These are phyloP conservation scores for Campopleginae sp. DNA, from an alignment of 2,888 invertebrate genomes.

Conservation along the genomic window DNA sequence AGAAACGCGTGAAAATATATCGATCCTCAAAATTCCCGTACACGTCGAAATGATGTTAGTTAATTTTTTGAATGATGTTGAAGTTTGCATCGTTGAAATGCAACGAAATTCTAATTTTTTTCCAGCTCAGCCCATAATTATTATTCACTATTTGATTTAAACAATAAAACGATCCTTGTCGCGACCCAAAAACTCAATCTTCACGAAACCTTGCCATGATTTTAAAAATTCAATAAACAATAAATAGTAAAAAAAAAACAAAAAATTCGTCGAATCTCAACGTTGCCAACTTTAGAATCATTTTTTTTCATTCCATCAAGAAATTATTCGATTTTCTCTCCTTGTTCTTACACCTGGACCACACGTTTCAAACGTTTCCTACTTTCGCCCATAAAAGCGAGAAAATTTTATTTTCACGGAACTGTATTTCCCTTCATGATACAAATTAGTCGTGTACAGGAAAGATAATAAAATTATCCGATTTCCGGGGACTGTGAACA, in stretches of 20 bases:
- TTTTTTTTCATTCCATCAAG: background rate
- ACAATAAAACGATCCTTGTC: no score
- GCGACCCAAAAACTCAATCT: no score
- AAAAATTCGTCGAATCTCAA: no score
- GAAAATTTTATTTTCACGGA: background rate
- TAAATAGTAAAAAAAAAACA: no score
- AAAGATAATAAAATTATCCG: background rate
- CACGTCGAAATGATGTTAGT: background rate
- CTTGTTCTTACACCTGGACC: background rate
- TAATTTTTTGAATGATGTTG: no score
- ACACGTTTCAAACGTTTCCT: background rate
- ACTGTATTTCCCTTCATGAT: background rate
- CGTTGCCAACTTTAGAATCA: no score
- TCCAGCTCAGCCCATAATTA: no score
- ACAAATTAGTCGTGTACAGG: background rate
- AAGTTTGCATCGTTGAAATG: no score
- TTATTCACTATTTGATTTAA: no score
- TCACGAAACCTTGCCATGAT: no score
- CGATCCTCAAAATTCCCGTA: constrained; percentile 10
- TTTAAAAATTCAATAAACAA: no score
- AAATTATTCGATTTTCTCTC: background rate
- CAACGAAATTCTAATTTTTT: no score
- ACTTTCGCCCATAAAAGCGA: background rate
- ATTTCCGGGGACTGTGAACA: background rate
- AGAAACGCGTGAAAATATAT: constrained; percentile 54